Evolutionary conservation across 2,113 vertebrate genomes (phyloP).

Genomic region (Axis porcinus): DNA sequence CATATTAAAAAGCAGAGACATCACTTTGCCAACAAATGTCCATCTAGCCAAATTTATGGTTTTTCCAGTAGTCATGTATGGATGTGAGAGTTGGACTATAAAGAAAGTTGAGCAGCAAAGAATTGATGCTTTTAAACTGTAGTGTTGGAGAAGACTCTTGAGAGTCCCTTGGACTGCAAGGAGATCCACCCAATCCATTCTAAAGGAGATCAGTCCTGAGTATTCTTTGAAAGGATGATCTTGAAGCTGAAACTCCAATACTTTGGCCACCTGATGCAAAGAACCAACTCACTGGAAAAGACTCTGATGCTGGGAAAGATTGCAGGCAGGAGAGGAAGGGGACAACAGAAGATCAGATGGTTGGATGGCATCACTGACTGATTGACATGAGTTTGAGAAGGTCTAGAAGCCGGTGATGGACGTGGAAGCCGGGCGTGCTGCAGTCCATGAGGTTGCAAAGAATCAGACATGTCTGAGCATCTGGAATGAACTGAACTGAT

Average conservation of each 20-base stretch:
- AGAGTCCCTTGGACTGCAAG: neutral
- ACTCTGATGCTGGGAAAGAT: neutral
- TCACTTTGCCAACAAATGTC: neutral
- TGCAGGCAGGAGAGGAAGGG: neutral
- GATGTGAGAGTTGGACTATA: neutral
- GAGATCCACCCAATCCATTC: neutral
- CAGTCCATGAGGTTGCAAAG: neutral
- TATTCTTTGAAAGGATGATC: neutral
- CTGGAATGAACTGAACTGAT: neutral
- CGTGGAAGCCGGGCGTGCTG: rapidly evolving
- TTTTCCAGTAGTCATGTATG: neutral
- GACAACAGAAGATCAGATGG: neutral
- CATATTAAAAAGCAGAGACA: neutral
- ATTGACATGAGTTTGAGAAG: neutral
- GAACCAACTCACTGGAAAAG: neutral
- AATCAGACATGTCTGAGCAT: neutral
- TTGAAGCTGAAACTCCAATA: neutral
- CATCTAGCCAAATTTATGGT: neutral
- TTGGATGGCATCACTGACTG: neutral
- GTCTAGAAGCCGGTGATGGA: neutral
- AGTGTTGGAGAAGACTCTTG: neutral
- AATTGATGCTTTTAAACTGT: neutral
- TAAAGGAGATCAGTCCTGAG: neutral
- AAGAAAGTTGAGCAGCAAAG: neutral
- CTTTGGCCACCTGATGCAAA: neutral